A percentile compares a stretch with the other conserved stretches of the same genome.
These are phyloP conservation scores for Dolichoris vasculosae DNA, from an alignment of 1,140 invertebrate genomes.

Conservation along the genomic window DNA sequence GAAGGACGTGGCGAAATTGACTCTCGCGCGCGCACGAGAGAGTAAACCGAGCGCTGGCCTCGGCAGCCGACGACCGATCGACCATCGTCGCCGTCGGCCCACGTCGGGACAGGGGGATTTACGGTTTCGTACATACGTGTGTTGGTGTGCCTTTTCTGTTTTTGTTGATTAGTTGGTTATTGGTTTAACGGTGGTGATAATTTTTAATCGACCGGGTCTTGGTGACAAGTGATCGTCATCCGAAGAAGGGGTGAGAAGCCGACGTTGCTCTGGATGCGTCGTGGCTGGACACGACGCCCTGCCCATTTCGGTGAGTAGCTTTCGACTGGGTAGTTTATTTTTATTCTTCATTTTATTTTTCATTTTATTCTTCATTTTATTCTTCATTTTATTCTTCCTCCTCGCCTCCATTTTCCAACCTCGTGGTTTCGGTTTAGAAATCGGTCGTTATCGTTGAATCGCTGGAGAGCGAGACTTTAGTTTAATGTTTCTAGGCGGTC, in stretches of 20 bases:
- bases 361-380: neutral
- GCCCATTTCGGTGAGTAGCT: constrained; percentile 42
- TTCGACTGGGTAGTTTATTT: too few species aligned
- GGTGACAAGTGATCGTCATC: constrained; percentile 30
- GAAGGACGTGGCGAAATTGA: constrained; percentile 1
- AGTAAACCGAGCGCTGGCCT: neutral
- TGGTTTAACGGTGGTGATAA: constrained; percentile 5
- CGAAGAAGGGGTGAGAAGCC: neutral
- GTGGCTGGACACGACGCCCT: constrained; percentile 33
- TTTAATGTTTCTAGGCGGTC: too few species aligned
- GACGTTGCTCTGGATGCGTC: constrained; percentile 16
- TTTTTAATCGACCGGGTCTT: neutral
- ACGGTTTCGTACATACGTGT: neutral
- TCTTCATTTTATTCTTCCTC: neutral
- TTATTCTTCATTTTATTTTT: neutral
- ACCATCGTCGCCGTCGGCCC: neutral
- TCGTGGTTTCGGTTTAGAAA: too few species aligned
- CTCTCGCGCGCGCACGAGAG: neutral
- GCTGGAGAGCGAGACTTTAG: too few species aligned
- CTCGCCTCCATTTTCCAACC: neutral
- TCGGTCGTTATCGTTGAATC: too few species aligned
- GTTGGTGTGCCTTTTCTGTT: constrained; percentile 12
- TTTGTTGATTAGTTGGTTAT: neutral
- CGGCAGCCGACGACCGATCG: neutral
- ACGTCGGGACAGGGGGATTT: neutral